Evolutionary conservation across 2,888 invertebrate genomes (phyloP).

Genomic region (Limnephilus auricula): DNA sequence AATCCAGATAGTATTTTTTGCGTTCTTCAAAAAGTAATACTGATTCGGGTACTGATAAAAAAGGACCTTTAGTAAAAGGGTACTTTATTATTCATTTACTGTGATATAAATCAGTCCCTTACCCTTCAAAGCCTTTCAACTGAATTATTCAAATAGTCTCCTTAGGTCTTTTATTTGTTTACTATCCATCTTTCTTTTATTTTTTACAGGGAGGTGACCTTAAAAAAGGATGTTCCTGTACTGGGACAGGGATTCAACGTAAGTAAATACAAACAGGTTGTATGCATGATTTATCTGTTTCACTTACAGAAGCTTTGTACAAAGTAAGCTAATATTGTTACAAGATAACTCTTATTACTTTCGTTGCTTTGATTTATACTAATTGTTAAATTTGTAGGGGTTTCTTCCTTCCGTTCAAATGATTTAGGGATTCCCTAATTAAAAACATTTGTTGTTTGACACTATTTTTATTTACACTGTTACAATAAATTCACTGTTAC

Average conservation of each 20-base stretch:
- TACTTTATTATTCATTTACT: background rate
- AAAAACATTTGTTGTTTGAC: too few relatives aligned
- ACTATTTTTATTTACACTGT: too few relatives aligned
- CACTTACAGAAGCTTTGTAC: background rate
- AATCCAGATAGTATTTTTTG: background rate
- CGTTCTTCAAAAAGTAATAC: background rate
- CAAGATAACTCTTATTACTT: too few relatives aligned
- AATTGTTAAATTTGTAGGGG: too few relatives aligned
- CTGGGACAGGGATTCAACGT: constrained; percentile 31
- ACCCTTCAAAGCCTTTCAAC: background rate
- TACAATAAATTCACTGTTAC: too few relatives aligned
- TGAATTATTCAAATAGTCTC: background rate
- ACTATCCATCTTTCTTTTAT: background rate
- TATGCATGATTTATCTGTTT: background rate
- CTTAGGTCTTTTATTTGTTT: background rate
- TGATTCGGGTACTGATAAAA: background rate
- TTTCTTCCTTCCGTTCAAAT: too few relatives aligned
- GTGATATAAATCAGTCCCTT: background rate
- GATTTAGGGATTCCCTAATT: too few relatives aligned
- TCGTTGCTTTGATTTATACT: too few relatives aligned
- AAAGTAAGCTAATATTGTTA: too few relatives aligned
- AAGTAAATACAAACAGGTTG: background rate
- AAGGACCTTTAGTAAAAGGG: background rate
- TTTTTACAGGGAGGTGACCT: constrained; percentile 43
- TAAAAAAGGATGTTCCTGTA: constrained; percentile 36